phyloP scores from a whole-genome alignment of 30 jellyfish, hydroid and myxozoan genomes.

The Mastigias papua region DNA sequence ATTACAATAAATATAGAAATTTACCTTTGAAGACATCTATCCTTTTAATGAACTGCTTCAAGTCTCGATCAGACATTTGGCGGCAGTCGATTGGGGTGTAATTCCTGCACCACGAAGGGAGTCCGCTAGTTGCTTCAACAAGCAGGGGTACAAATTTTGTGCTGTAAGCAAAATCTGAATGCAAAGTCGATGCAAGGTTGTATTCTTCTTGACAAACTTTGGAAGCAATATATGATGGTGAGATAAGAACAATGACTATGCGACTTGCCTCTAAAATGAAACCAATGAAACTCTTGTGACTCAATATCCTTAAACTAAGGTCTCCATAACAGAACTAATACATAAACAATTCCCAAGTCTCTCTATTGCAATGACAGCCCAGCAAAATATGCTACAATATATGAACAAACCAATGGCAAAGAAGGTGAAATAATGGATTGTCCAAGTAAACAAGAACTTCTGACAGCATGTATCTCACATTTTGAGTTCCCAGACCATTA shows the following conservation, averaged over 20 bases:
- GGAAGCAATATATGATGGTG: conserved; percentile 74
- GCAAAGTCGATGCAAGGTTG: conserved; percentile 81
- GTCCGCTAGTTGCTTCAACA: conserved; percentile 48
- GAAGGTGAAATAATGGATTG: too few species aligned
- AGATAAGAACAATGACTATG: conserved; percentile 72
- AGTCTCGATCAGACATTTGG: conserved; percentile 24
- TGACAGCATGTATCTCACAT: too few species aligned
- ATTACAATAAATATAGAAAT: not conserved
- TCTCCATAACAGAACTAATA: too few species aligned
- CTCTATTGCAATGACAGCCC: too few species aligned
- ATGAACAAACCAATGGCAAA: too few species aligned
- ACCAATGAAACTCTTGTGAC: too few species aligned
- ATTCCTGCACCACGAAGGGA: conserved; percentile 90
- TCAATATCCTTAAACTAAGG: too few species aligned
- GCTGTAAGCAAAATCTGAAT: conserved; percentile 59
- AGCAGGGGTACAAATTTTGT: conserved; percentile 63
- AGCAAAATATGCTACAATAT: too few species aligned
- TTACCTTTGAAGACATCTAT: conserved; percentile 27
- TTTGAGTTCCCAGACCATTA: too few species aligned
- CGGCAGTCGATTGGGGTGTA: conserved; percentile 61
- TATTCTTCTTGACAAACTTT: conserved; percentile 95
- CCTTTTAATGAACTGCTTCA: conserved; percentile 19
- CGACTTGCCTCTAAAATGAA: conserved; percentile 62
- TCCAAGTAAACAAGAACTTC: too few species aligned
- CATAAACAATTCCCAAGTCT: too few species aligned